Evolutionary conservation across 2,113 vertebrate species (phyloP), one percentile per base, ranked within the genome.

Genomic region (Neoarius graeffei): DNA sequence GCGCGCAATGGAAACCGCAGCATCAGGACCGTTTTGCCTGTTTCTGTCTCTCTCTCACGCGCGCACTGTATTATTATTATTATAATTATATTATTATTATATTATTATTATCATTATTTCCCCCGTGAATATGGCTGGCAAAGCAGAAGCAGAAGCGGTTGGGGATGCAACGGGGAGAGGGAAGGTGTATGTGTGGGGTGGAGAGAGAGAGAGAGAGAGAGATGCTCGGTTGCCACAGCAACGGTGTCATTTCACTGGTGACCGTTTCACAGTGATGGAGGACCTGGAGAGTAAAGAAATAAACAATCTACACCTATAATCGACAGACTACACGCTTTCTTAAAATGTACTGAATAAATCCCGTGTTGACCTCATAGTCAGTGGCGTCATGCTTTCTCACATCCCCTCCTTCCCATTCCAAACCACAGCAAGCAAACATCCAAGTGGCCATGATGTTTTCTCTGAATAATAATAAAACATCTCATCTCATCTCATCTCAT

Each of bases 241-340:
- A 96, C 95, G 93, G 94, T 95, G 93, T 95, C 94, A 95, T 95
- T 95, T 95, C 94, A 94, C 93, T 94, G 93, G 92, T 94, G 94
- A 94, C 94, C 95, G 94, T 95, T 94, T 95, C 94, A 93, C 76
- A 48, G 50, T 90, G 48, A 86, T 88, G 54, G 57, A 81, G 60
- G 17, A 74, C 62, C 84, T 83, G 80, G 81, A 83, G 56, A 87
- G 25, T 50, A 60, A 17, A 83, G 57, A 86, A 73, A 85, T 86
- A 81, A 86, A 85, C 60, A 83, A 86, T 59, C 57, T 62, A 48
- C 14, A 82, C 57, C 57, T 48, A 62, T 82, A 62, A 82, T 82
- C 35, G 62, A 20, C 3, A 62, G n/a, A 42, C 30, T 57, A n/a
- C 4, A 42, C 42, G 42, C 25, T 42, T 74, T 57, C 17, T 71